Percentiles rank a stretch among this genome's conserved stretches.
These are phyloP conservation scores for Zaprionus bogoriensis DNA, from an alignment of 2,888 invertebrate genomes.

Conservation along the genomic window DNA sequence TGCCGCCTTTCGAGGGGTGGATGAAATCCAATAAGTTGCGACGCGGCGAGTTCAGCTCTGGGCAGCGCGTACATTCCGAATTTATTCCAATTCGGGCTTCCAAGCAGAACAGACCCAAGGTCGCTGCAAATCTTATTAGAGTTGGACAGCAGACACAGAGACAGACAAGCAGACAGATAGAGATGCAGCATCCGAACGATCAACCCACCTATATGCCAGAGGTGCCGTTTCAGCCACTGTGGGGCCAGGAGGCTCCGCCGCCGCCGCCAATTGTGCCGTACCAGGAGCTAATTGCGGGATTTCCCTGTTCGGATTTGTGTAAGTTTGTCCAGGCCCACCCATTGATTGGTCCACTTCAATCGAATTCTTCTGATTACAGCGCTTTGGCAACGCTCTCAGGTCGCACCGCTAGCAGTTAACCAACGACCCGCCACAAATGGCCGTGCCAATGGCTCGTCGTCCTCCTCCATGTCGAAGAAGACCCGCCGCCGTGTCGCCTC, in stretches of 20 bases:
- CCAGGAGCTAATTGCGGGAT: constrained; percentile 88
- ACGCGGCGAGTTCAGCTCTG: constrained; percentile 15
- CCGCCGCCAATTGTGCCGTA: constrained; percentile 86
- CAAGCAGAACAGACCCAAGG: constrained; percentile 63
- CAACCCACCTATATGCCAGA: constrained; percentile 81
- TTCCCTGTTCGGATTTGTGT: constrained; percentile 87
- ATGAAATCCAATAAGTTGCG: constrained; percentile 65
- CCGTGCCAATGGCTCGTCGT: constrained; percentile 55
- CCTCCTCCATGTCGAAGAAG: constrained; percentile 86
- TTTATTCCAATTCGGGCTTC: constrained; percentile 64
- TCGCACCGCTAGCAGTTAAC: constrained; percentile 83
- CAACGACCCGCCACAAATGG: constrained; percentile 73
- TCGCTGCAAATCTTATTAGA: no score
- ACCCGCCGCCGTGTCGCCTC: constrained; percentile 94
- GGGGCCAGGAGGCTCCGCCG: constrained; percentile 84
- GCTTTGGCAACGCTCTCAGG: constrained; percentile 85
- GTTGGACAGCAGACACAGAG: no score
- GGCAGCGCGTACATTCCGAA: constrained; percentile 34
- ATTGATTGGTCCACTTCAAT: background rate
- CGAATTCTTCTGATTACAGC: constrained; percentile 52
- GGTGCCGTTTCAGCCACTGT: constrained; percentile 82
- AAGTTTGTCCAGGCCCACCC: constrained; percentile 39
- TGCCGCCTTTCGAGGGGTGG: constrained; percentile 36
- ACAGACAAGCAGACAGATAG: background rate
- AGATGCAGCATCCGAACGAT: constrained; percentile 79